phyloP scores from a whole-genome alignment of 1,140 invertebrate genomes.

The Panulirus ornatus region DNA sequence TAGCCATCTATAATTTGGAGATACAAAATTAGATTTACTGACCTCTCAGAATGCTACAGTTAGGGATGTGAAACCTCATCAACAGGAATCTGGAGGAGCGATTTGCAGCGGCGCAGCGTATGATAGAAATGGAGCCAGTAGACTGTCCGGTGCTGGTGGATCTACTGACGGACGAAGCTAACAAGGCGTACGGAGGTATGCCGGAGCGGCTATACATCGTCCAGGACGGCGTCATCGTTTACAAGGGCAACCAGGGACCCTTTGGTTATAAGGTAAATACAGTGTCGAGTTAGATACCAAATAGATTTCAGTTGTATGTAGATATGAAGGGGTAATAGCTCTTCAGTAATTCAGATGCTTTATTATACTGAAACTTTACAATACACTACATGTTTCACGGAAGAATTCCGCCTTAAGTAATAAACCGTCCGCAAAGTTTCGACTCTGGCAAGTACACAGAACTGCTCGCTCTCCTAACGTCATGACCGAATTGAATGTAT shows the following conservation, averaged over 20 bases:
- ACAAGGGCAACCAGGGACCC: conserved; percentile 46
- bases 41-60: no score
- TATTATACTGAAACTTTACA: background rate
- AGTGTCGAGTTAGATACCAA: no score
- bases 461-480: no score
- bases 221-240: conserved; percentile 44
- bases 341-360: no score
- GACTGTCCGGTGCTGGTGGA: conserved; percentile 48
- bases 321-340: background rate
- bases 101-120: conserved; percentile 20
- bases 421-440: background rate
- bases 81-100: conserved; percentile 51
- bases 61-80: no score
- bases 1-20: no score
- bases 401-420: background rate
- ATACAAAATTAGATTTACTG: no score
- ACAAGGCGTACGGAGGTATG: conserved; percentile 13
- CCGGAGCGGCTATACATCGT: conserved; percentile 60
- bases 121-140: conserved; percentile 26
- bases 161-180: conserved; percentile 34
- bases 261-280: conserved; percentile 37
- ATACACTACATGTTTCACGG: background rate
- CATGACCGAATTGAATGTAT: no score
- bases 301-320: background rate
- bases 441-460: no score